Evolutionary conservation across 1,140 invertebrate genomes (phyloP).

Genomic region (Spodoptera litura): DNA sequence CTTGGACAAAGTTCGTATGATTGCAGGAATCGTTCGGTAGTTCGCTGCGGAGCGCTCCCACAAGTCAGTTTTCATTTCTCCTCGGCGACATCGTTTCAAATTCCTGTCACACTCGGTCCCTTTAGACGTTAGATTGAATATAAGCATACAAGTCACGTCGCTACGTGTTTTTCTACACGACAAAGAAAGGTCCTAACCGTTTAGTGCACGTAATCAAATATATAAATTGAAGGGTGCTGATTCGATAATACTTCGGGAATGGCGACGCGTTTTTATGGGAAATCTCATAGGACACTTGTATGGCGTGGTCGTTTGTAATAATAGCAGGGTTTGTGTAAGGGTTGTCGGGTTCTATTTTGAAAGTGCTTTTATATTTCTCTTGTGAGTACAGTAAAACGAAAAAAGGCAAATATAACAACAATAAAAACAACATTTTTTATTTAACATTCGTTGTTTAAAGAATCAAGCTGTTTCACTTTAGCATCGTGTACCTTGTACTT

Average conservation of each 20-base stretch:
- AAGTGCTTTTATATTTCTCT: background rate
- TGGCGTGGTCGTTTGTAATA: constrained; percentile 4
- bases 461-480: too few species aligned
- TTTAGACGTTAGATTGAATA: constrained; percentile 53
- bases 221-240: constrained; percentile 42
- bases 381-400: background rate
- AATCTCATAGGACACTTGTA: constrained; percentile 15
- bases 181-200: constrained; percentile 42
- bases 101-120: constrained; percentile 50
- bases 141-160: constrained; percentile 54
- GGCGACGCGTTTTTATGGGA: constrained; percentile 16
- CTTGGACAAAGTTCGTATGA: constrained; percentile 8
- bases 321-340: background rate
- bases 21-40: constrained; percentile 3
- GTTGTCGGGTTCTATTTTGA: background rate
- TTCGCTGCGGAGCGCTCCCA: background rate
- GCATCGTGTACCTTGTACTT: too few species aligned
- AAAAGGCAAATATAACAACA: too few species aligned
- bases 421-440: too few species aligned
- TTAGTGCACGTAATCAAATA: constrained; percentile 47
- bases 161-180: constrained; percentile 49
- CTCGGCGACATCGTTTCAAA: constrained; percentile 27
- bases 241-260: constrained; percentile 41
- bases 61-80: constrained; percentile 38
- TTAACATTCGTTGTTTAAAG: too few species aligned